phyloP scores from a whole-genome alignment of 2,888 invertebrate species.

The Gortyna flavago region DNA sequence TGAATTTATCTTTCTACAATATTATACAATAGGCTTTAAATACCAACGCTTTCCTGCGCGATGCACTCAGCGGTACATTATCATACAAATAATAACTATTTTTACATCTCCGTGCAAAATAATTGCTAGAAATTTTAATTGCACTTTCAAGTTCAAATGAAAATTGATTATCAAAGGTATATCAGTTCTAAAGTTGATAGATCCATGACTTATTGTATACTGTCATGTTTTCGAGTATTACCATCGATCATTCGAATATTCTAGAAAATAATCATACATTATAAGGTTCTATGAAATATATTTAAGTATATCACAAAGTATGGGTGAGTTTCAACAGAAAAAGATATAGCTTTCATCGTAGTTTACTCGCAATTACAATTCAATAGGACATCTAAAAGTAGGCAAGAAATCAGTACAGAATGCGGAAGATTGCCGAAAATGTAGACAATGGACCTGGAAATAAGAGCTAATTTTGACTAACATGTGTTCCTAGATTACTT shows the following conservation, averaged over 20 bases:
- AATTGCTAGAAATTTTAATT: conserved; percentile 76
- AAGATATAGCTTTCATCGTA: conserved; percentile 51
- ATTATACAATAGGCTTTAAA: conserved; percentile 86
- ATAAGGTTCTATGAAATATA: conserved; percentile 63
- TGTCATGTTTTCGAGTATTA: conserved; percentile 58
- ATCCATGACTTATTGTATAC: conserved; percentile 59
- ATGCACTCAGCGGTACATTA: conserved; percentile 65
- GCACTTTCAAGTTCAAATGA: conserved; percentile 76
- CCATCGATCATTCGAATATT: conserved; percentile 52
- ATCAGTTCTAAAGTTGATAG: conserved; percentile 61
- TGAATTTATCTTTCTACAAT: conserved; percentile 88
- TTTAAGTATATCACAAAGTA: conserved; percentile 80
- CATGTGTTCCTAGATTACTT: neutral
- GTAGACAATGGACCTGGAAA: conserved; percentile 64
- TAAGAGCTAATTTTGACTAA: conserved; percentile 55
- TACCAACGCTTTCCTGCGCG: conserved; percentile 69
- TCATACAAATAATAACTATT: conserved; percentile 66
- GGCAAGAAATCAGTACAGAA: conserved; percentile 53
- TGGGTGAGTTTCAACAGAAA: conserved; percentile 75
- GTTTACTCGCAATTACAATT: conserved; percentile 57
- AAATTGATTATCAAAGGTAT: conserved; percentile 66
- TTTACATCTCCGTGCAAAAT: conserved; percentile 76
- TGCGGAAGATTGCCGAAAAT: conserved; percentile 32
- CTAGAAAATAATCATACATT: conserved; percentile 62
- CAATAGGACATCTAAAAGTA: conserved; percentile 48